These are phyloP conservation scores for Hemiscyllium ocellatum DNA, from an alignment of 2,113 vertebrate genomes.

Conservation along the genomic window DNA sequence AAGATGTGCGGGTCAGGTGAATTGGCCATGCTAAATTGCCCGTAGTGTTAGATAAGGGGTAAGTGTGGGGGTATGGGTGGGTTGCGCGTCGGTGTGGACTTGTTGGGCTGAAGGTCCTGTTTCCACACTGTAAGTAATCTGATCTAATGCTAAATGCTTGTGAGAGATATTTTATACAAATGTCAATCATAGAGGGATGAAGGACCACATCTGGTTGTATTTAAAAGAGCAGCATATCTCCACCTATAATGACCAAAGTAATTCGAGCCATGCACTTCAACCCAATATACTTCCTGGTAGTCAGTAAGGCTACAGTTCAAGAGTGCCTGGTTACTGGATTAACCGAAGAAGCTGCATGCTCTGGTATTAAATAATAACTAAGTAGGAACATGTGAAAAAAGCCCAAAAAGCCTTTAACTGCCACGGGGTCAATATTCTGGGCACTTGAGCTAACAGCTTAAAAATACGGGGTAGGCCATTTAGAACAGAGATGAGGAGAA, in stretches of 20 bases:
- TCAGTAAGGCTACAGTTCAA: neutral
- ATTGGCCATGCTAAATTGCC: too few relatives aligned
- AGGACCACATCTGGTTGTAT: neutral
- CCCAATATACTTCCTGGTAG: neutral
- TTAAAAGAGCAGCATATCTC: neutral
- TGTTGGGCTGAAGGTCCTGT: too few relatives aligned
- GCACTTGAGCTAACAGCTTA: too few relatives aligned
- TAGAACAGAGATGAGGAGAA: too few relatives aligned
- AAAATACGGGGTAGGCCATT: too few relatives aligned
- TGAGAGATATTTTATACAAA: neutral
- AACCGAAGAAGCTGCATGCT: neutral
- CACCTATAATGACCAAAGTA: neutral
- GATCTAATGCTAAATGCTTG: too few relatives aligned
- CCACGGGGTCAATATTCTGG: neutral
- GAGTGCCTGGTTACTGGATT: neutral
- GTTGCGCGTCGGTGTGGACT: too few relatives aligned
- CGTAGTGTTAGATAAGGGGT: too few relatives aligned
- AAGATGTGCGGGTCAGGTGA: too few relatives aligned
- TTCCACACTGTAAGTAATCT: too few relatives aligned
- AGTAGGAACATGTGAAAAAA: neutral
- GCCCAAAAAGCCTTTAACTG: neutral
- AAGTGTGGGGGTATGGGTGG: too few relatives aligned
- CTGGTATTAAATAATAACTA: neutral
- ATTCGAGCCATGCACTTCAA: neutral
- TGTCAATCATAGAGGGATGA: neutral